Evolutionary conservation across 2,113 vertebrate species (phyloP).

Genomic region (Cebidichthys violaceus): DNA sequence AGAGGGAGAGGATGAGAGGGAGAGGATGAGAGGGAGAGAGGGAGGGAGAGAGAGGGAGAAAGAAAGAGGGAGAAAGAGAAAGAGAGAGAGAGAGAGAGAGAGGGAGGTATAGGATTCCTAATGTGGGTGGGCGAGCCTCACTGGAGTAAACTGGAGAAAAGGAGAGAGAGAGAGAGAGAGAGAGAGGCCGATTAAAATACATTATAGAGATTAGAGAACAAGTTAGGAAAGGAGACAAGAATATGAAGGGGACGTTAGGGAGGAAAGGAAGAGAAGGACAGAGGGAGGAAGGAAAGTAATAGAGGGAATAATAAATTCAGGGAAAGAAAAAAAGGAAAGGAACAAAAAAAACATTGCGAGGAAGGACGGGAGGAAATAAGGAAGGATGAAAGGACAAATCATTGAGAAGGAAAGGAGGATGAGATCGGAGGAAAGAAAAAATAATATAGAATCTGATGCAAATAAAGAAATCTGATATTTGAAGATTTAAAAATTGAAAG

Average conservation of each 20-base stretch:
- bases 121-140: constrained; percentile 66
- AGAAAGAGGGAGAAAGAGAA: constrained; percentile 35
- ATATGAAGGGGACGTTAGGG: background rate
- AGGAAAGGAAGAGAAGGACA: background rate
- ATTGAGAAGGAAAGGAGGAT: too few species aligned
- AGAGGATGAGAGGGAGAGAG: constrained; percentile 23
- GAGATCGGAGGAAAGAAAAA: too few species aligned
- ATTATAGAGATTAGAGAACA: background rate
- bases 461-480: too few species aligned
- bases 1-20: too few species aligned
- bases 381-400: too few species aligned
- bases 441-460: too few species aligned
- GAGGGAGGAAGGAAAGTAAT: background rate
- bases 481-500: too few species aligned
- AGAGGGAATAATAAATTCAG: too few species aligned
- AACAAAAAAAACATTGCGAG: too few species aligned
- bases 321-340: too few species aligned
- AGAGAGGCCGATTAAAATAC: background rate
- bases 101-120: constrained; percentile 62
- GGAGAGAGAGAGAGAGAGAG: constrained; percentile 10
- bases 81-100: constrained; percentile 54
- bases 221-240: constrained; percentile 25
- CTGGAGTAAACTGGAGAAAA: constrained; percentile 79
- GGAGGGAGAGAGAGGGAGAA: constrained; percentile 61
- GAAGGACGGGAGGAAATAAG: background rate